Percentiles rank a stretch among this genome's conserved stretches.
These are phyloP conservation scores for Papilio aristodemus DNA, from an alignment of 1,140 invertebrate genomes.

Conservation along the genomic window DNA sequence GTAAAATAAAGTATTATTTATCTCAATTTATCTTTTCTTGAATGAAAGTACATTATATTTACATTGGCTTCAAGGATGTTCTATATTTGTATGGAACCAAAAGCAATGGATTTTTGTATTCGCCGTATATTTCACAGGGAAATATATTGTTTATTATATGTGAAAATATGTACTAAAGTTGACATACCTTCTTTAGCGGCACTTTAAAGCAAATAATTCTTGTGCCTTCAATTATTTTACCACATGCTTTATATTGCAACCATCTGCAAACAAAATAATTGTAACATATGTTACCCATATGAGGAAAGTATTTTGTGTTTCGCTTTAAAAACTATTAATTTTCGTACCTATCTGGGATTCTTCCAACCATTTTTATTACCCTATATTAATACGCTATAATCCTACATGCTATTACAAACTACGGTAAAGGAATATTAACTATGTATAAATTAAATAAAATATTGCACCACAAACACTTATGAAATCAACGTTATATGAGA, in stretches of 20 bases:
- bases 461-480: neutral
- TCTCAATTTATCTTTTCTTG: no score
- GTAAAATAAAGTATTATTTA: no score
- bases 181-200: conserved; percentile 85
- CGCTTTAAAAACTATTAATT: neutral
- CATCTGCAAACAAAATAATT: conserved; percentile 82
- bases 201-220: conserved; percentile 89
- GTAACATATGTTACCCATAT: conserved; percentile 8
- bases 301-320: conserved; percentile 1
- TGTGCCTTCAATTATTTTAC: conserved; percentile 84
- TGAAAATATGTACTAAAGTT: neutral
- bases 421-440: neutral
- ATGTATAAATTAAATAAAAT: neutral
- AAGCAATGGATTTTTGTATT: no score
- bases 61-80: no score
- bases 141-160: no score
- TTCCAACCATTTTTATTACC: neutral
- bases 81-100: no score
- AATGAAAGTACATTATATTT: no score
- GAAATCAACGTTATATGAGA: neutral
- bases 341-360: conserved; percentile 8
- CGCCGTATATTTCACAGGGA: no score
- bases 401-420: neutral
- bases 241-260: conserved; percentile 85
- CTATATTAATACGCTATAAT: conserved; percentile 1